Evolutionary conservation across 2,113 vertebrate species (phyloP), one percentile per base, ranked within the genome.

Genomic region (Ameiurus melas): DNA sequence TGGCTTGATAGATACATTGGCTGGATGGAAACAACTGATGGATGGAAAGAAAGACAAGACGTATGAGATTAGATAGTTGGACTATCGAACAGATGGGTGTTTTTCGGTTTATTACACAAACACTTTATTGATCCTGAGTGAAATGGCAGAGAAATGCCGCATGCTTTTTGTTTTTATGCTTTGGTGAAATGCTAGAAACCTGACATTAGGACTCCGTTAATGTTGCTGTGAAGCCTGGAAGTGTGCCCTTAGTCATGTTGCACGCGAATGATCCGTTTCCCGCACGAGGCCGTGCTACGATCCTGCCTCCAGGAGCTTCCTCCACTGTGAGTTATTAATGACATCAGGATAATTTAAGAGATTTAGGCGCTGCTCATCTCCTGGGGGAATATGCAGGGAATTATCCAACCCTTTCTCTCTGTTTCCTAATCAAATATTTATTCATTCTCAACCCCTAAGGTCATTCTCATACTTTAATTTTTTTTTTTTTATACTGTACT

Each of bases 281-380:
- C 14, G 8, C 51, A 47, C 58, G 36, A 20, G 64, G n/a, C 1
- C 6, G 4, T 58, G 10, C 25, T 10, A 3, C 22, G 2, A n/a
- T 17, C 25, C 5, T 30, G 66, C 57, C 81, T 88, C 86, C 53
- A 22, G 79, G 86, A 83, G 30, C 66, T 47, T 68, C 43, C 39
- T 84, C 5, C 14, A 47, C 77, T 83, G 43, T 22, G 71, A 80
- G 89, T 64, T 88, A 90, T 90, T 90, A 88, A 89, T 90, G 20
- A 89, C 57, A 85, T 7, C 33, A 16, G 79, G 55, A 90, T 80
- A 89, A 75, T 62, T 71, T 30, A 82, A 79, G 73, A 84, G 80
- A n/a, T 84, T 84, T 71, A 73, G 47, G 17, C 17, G 30, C 16
- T 47, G 53, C 30, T 47, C 12, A 75, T 68, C n/a, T 86, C 22